Conservation (phyloP, 2,113 vertebrate species). For the Lampris megalopsis region DNA sequence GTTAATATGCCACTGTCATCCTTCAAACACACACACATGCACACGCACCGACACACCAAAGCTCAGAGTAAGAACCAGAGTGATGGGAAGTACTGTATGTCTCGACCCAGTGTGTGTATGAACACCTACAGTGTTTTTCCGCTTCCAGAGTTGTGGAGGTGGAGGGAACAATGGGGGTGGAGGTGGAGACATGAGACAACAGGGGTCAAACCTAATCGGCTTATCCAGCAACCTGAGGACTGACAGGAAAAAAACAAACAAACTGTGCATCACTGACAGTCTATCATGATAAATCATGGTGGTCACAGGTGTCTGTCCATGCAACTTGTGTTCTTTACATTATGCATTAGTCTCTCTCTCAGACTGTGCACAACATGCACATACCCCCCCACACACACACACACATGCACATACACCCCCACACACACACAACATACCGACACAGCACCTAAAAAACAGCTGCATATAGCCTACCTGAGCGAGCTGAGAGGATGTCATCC, state of each 20-base stretch:
- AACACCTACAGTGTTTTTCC: slow-evolving; percentile 82
- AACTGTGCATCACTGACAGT: background rate
- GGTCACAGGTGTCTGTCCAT: background rate
- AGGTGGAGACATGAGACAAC: slow-evolving; percentile 86
- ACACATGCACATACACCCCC: slow-evolving; percentile 2
- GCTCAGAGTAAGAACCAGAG: background rate
- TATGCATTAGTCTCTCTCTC: background rate
- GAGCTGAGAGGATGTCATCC: slow-evolving; percentile 83
- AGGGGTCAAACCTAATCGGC: slow-evolving; percentile 80
- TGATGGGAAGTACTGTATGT: background rate
- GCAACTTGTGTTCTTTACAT: background rate
- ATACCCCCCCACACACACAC: background rate
- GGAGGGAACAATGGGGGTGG: slow-evolving; percentile 92
- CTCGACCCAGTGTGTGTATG: background rate
- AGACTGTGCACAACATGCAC: background rate
- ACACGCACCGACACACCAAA: background rate
- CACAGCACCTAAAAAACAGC: background rate
- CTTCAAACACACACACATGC: slow-evolving; percentile 44
- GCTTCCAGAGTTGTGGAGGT: slow-evolving; percentile 82
- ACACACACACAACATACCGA: background rate
- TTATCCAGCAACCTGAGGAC: slow-evolving; percentile 83
- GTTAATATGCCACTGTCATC: slow-evolving; percentile 21
- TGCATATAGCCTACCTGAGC: slow-evolving; percentile 82
- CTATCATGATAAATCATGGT: background rate
- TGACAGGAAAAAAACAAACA: slow-evolving; percentile 51